Base-by-base conservation (phyloP, 1,140 invertebrate species). In the Sarcophaga peregrina region DNA sequence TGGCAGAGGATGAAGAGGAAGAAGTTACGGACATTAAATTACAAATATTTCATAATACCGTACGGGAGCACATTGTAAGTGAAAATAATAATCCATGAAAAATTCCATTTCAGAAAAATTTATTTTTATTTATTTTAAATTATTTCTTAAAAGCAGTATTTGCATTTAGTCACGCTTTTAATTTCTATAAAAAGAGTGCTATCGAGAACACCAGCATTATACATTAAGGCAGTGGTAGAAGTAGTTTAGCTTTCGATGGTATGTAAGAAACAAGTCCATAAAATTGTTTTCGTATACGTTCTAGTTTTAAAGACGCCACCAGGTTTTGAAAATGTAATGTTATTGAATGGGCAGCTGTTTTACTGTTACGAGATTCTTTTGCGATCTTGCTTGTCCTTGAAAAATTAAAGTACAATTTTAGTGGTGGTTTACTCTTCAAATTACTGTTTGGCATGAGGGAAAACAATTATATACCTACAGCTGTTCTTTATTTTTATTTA, bases 61-160 rank as follows among this genome's bases (percentile, higher is more conserved):
- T 98, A 83, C 92, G 97, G 84, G 97, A 98, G 91, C 96, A 97
- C 91, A 96, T 98, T 87, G 96, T 98, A 92, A 96, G 96, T 95
- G 73, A 13, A 50, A 37, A 20, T 50, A 17, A 47, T 9, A 37
- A 37, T 37, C 25, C 25, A 1, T 37, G 4, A 1, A 52, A 3
- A 52, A 52, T 52, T 52, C 8, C 13, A 9, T 13, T 13, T 13
- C 50, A 0, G 50, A 52, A 52, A 13, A 52, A 52, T 50, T 50
- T 50, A 7, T 11, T 50, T 50, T 11, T 50, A 8, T 6, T 50
- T 52, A 52, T 52, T 10, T 52, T 52, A 3, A 10, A 13, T 52
- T 52, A 13, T 52, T 9, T 52, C 8, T 13, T 10, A 3, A 52
- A 52, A 52, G 0, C 50, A 52, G n/a, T 17, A 17, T 25, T 54